Base-by-base conservation (phyloP, 2,113 vertebrate genomes). In the Syngnathoides biaculeatus region DNA sequence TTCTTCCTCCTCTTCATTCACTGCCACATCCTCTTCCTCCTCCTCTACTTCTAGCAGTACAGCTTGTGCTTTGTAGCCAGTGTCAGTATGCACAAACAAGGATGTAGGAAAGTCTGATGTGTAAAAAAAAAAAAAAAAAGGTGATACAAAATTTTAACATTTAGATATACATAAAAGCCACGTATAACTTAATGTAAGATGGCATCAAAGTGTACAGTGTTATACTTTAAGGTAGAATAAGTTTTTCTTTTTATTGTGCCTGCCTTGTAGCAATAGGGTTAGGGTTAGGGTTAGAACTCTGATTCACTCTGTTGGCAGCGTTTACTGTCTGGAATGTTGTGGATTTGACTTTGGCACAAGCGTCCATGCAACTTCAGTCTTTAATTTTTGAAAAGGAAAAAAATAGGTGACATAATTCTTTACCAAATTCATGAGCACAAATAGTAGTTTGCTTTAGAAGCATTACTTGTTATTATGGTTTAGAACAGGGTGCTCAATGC, bases 1-100 rank as follows among this genome's bases (percentile, higher is more conserved):
- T 19, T 35, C 15, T 47, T 73, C 15, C 6, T 68, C 65, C 66
- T 75, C 68, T 67, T 79, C 64, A 0, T 72, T 22, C 56, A 60
- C 58, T 60, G 50, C 35, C 0, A 10, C 30, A 1, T 40, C 78
- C 19, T 88, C 84, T 15, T 81, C 77, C 27, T 87, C 85, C 64
- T 86, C 83, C 3, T 89, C 83, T 73, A 89, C 89, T 76, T 91
- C 91, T 38, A 90, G 77, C 58, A 91, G 80, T 0, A 90, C 87
- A 64, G 84, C 80, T 48, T 83, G 87, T 17, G 80, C 85, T 77
- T 60, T 86, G 71, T 86, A 84, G 61, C 71, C 58, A 24, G 67
- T 61, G 72, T 86, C 86, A 69, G 73, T 67, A 60, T 73, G 72
- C 56, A 73, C 67, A 2, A 39, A 48, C 42, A 65, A 43, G 68